phyloP scores from a whole-genome alignment of 2,888 invertebrate species.

The Zootermopsis nevadensis region DNA sequence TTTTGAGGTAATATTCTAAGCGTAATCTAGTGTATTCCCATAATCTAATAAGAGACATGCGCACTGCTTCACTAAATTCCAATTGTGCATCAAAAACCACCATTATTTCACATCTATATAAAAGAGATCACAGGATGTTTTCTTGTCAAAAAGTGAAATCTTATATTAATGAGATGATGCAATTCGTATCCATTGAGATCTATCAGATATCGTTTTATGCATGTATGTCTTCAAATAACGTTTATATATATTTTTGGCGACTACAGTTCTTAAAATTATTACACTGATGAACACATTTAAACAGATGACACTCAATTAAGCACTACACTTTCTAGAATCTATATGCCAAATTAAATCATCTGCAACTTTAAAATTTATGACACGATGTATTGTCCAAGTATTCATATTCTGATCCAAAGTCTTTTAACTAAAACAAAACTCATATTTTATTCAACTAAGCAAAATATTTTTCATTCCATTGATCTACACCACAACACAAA shows the following conservation, averaged over 20 bases:
- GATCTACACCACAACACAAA: neutral
- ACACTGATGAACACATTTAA: neutral
- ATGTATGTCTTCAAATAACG: neutral
- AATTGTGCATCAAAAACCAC: too few species aligned
- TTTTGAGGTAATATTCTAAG: neutral
- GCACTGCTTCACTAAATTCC: neutral
- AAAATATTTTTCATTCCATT: neutral
- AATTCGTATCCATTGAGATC: neutral
- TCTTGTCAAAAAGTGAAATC: neutral
- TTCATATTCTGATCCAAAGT: neutral
- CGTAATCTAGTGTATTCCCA: neutral
- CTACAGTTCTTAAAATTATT: neutral
- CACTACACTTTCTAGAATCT: neutral
- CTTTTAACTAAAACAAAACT: neutral
- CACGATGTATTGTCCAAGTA: neutral
- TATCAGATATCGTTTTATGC: neutral
- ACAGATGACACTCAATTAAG: neutral
- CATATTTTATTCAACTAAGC: neutral
- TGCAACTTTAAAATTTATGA: neutral
- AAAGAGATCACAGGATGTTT: neutral
- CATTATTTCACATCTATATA: too few species aligned
- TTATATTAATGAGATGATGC: neutral
- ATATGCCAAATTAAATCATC: neutral
- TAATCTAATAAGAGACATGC: neutral
- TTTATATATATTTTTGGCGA: neutral